phyloP scores from a whole-genome alignment of 1,140 invertebrate species.

The Lucilia cuprina region DNA sequence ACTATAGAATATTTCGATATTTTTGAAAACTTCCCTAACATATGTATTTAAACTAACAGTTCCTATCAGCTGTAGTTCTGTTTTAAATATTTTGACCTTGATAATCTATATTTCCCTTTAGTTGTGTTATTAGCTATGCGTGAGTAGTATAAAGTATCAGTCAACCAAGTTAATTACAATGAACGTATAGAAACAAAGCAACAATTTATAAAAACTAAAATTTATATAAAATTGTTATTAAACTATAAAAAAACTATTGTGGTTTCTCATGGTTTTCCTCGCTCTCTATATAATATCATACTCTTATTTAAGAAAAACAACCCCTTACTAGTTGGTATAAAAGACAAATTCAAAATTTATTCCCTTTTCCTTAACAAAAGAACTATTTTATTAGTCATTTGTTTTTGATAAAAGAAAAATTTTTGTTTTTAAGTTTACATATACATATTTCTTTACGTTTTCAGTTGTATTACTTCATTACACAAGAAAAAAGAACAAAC shows the following conservation, averaged over 20 bases:
- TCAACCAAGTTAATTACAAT: not conserved
- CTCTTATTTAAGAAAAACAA: not conserved
- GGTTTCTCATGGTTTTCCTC: not conserved
- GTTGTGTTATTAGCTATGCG: not conserved
- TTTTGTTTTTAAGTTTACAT: not conserved
- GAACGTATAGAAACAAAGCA: not conserved
- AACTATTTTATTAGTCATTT: no score
- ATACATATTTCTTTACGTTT: conserved; percentile 17
- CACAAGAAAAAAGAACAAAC: not conserved
- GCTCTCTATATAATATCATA: not conserved
- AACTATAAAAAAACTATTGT: not conserved
- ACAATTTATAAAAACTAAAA: no score
- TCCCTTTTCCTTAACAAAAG: no score
- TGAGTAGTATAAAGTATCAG: not conserved
- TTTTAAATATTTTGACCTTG: no score
- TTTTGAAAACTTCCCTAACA: no score
- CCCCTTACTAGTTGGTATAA: no score
- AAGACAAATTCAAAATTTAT: no score
- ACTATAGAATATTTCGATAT: no score
- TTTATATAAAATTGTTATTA: not conserved
- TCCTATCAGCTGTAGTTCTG: no score
- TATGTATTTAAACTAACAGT: no score
- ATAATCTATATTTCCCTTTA: no score
- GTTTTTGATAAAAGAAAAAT: not conserved
- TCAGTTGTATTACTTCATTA: not conserved